Evolutionary conservation across 2,888 invertebrate species (phyloP), one percentile per base, ranked within the genome.

Genomic region (Antheraea yamamai): DNA sequence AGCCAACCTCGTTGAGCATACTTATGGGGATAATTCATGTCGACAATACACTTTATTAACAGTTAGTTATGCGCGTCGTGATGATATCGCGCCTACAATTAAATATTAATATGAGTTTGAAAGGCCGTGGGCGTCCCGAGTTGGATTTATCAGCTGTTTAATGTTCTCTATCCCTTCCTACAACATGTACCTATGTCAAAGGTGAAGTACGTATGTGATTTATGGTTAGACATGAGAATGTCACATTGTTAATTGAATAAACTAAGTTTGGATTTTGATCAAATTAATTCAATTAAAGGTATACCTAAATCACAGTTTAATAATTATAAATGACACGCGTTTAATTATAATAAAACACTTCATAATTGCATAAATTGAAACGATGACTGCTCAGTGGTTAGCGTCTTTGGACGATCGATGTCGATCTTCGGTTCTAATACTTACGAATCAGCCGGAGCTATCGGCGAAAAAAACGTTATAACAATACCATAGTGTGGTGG

Each of bases 41-140:
- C 94, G 92, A 92, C 94, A 93, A 92, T 92, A 92, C 91, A 91
- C 87, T 92, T 93, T 93, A 94, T 94, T 93, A 94, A 92, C 91
- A 91, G 92, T 93, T 93, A 92, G 89, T 93, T 92, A 94, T 91
- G 90, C 87, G 82, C 81, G 80, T 82, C 87, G 88, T 90, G 93
- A 92, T 94, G 90, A 92, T 94, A 94, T 95, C 93, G 89, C 89
- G 87, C 89, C 90, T 90, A 93, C 93, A 94, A 94, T 94, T 93
- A 94, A 94, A 93, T 93, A 92, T 93, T 93, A 93, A 93, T 93
- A 91, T 86, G 90, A 87, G 90, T 88, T 91, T 85, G 88, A 88
- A 85, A 87, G 88, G 85, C 85, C 87, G 90, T 89, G 87, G 90
- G 91, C 90, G 91, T 83, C 80, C 77, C 78, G 77, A 76, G 81